Conservation (phyloP, 1,140 invertebrate genomes). For the Neodiprion virginianus region DNA sequence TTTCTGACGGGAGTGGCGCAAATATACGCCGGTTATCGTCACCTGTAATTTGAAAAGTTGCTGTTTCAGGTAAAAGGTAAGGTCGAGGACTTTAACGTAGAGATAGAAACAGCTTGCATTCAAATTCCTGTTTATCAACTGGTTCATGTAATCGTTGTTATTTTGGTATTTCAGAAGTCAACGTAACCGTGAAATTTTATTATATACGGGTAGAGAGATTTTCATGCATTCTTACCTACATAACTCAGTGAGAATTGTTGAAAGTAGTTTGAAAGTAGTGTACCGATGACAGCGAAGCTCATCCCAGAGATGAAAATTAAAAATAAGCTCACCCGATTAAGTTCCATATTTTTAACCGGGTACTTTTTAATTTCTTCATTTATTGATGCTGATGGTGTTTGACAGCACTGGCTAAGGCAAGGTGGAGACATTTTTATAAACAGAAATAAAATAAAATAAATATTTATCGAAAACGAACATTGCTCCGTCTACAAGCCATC, state of each 20-base stretch:
- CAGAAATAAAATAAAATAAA: constrained; percentile 11
- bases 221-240: constrained; percentile 29
- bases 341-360: constrained; percentile 25
- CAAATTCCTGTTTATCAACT: no score
- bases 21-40: constrained; percentile 35
- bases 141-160: not conserved
- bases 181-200: constrained; percentile 1
- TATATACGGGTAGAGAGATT: not conserved
- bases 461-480: constrained; percentile 16
- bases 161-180: not conserved
- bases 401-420: constrained; percentile 26
- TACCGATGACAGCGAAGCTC: constrained; percentile 38
- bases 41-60: constrained; percentile 27
- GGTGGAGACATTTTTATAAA: constrained; percentile 35
- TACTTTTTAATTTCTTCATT: constrained; percentile 30
- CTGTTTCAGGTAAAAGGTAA: not conserved
- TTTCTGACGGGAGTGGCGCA: constrained; percentile 44
- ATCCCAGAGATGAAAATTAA: constrained; percentile 42
- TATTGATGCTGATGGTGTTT: constrained; percentile 23
- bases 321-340: constrained; percentile 36
- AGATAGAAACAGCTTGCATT: constrained; percentile 16
- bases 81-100: constrained; percentile 7
- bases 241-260: constrained; percentile 22
- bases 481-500: constrained; percentile 9
- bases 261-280: constrained; percentile 43